These are phyloP conservation scores for Capromys pilorides DNA, from an alignment of 2,797 vertebrate genomes.

Conservation along the genomic window DNA sequence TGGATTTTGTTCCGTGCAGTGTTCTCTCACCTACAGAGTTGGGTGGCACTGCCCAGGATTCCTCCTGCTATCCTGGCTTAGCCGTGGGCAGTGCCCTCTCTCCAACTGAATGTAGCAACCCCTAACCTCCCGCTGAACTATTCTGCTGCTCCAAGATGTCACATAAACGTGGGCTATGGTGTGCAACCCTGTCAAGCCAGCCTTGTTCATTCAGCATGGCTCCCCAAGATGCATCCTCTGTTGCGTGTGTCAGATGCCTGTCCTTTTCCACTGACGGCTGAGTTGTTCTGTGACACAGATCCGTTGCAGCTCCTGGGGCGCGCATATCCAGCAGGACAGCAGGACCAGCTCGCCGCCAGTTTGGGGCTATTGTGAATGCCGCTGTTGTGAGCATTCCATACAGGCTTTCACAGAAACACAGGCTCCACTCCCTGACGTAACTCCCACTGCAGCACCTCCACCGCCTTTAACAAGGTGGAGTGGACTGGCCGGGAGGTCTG, in stretches of 20 bases:
- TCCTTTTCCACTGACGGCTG: background rate
- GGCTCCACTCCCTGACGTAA: background rate
- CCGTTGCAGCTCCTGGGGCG: accelerated
- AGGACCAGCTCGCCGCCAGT: background rate
- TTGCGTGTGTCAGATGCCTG: background rate
- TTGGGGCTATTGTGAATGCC: background rate
- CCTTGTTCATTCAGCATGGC: background rate
- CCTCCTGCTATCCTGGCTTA: background rate
- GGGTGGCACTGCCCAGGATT: background rate
- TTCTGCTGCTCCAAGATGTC: background rate
- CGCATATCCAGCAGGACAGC: accelerated
- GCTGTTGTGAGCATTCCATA: background rate
- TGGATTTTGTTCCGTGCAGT: background rate
- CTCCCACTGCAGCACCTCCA: background rate
- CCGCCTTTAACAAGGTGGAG: background rate
- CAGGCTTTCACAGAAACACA: background rate
- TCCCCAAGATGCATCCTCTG: background rate
- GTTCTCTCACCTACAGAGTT: background rate
- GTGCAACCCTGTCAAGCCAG: background rate
- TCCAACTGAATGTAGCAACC: background rate
- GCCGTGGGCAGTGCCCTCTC: background rate
- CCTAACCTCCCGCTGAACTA: background rate
- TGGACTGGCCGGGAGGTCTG: background rate
- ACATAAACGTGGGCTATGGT: accelerated
- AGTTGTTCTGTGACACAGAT: accelerated